Evolutionary conservation across 2,888 invertebrate genomes (phyloP).

Genomic region (Allophyes oxyacanthae): DNA sequence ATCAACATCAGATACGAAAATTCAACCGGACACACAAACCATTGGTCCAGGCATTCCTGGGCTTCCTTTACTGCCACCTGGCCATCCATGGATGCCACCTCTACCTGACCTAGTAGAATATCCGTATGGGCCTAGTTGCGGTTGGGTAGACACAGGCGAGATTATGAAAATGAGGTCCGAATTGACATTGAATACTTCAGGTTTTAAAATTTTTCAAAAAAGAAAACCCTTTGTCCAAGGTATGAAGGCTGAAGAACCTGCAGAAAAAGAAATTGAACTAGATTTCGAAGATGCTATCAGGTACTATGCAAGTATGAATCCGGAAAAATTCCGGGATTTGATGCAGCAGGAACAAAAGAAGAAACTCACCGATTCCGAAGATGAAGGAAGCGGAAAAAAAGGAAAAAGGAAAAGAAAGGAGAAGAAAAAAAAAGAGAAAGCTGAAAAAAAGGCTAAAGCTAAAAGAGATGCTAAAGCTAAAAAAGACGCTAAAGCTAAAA

Average conservation of each 20-base stretch:
- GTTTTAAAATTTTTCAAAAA: constrained; percentile 63
- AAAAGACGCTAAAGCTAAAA: background rate
- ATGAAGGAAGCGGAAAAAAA: background rate
- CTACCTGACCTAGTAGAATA: background rate
- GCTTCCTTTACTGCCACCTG: too few species aligned
- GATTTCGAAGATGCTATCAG: constrained; percentile 58
- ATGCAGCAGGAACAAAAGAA: constrained; percentile 24
- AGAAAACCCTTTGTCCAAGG: constrained; percentile 33
- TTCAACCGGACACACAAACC: background rate
- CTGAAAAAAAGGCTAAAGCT: background rate
- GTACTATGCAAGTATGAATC: constrained; percentile 64
- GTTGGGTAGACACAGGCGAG: constrained; percentile 6
- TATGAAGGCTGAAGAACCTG: background rate
- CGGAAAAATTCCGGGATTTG: constrained; percentile 35
- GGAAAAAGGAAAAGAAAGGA: background rate
- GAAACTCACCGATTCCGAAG: background rate
- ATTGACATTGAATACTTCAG: constrained; percentile 55
- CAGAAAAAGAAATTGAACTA: constrained; percentile 28
- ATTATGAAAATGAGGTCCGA: constrained; percentile 4
- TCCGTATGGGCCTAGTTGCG: constrained; percentile 7
- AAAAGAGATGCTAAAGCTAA: background rate
- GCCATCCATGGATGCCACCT: background rate
- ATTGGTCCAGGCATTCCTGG: background rate
- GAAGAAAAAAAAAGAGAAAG: background rate
- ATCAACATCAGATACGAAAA: background rate